Percentiles rank a stretch among this genome's conserved stretches.
Evolutionary conservation across 2,797 vertebrate genomes (phyloP).

Genomic region (Acrocephalus scirpaceus): DNA sequence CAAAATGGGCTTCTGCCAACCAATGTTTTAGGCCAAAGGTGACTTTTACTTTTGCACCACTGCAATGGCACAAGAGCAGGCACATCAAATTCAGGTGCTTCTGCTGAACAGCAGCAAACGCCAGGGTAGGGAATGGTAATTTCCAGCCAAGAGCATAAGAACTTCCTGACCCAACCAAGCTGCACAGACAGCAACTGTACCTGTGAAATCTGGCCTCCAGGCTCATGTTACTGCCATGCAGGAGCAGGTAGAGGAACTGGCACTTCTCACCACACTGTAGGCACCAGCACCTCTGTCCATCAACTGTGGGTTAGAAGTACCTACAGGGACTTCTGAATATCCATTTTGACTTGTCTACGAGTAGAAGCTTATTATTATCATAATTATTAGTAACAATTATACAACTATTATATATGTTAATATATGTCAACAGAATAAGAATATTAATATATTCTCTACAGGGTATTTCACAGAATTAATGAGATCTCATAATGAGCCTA

Average conservation of each 20-base stretch:
- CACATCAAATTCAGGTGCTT: not conserved
- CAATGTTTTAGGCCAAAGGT: not conserved
- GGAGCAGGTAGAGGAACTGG: not conserved
- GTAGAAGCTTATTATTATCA: conserved; percentile 22
- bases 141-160: not conserved
- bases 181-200: not conserved
- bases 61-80: not conserved
- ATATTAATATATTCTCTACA: conserved; percentile 53
- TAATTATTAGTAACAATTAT: conserved; percentile 61
- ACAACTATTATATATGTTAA: conserved; percentile 67
- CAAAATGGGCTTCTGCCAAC: not conserved
- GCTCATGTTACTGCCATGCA: not conserved
- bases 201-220: not conserved
- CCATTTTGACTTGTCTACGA: not conserved
- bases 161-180: not conserved
- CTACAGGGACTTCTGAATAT: not conserved
- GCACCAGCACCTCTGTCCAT: not conserved
- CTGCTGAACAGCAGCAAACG: not conserved
- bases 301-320: not conserved
- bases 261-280: not conserved
- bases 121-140: not conserved
- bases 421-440: conserved; percentile 61
- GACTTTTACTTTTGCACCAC: not conserved
- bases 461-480: conserved; percentile 53
- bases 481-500: conserved; percentile 42